phyloP scores from a whole-genome alignment of 2,113 vertebrate species.

The Ciconia maguari region DNA sequence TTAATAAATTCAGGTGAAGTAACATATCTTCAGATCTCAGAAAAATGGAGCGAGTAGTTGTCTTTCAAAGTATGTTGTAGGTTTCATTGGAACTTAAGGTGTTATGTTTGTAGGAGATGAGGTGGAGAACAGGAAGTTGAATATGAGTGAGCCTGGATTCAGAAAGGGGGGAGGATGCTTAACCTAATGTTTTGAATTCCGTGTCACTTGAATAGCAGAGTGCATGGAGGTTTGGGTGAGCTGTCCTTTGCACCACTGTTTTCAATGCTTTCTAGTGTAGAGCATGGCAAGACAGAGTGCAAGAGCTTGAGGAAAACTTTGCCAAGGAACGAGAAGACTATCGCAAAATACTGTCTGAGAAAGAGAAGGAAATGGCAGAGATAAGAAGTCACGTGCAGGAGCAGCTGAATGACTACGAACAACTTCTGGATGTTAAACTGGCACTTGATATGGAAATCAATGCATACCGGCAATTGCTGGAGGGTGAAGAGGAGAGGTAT shows the following conservation, averaged over 20 bases:
- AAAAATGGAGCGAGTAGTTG: not conserved
- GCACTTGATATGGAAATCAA: conserved; percentile 93
- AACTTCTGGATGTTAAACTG: conserved; percentile 90
- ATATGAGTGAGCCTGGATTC: not conserved
- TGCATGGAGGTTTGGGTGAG: not conserved
- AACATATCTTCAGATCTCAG: not conserved
- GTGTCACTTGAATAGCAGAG: not conserved
- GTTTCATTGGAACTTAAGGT: not conserved
- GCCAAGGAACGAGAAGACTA: conserved; percentile 78
- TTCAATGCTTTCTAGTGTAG: conserved; percentile 71
- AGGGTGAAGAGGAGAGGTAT: conserved; percentile 91
- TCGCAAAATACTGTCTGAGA: conserved; percentile 76
- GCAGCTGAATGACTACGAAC: conserved; percentile 85
- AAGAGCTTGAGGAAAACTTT: conserved; percentile 82
- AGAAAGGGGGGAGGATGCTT: rapidly evolving
- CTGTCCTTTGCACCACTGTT: not conserved
- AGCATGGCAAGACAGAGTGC: conserved; percentile 81
- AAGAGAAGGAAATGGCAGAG: conserved; percentile 81
- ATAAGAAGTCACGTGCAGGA: conserved; percentile 83
- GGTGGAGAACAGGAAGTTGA: not conserved
- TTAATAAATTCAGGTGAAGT: not conserved
- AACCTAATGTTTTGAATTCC: not conserved
- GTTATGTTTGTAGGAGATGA: not conserved
- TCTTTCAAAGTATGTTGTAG: not conserved
- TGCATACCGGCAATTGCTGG: conserved; percentile 89